These are phyloP conservation scores for Drosophila arawakana DNA, from an alignment of 1,140 invertebrate species.

Conservation along the genomic window DNA sequence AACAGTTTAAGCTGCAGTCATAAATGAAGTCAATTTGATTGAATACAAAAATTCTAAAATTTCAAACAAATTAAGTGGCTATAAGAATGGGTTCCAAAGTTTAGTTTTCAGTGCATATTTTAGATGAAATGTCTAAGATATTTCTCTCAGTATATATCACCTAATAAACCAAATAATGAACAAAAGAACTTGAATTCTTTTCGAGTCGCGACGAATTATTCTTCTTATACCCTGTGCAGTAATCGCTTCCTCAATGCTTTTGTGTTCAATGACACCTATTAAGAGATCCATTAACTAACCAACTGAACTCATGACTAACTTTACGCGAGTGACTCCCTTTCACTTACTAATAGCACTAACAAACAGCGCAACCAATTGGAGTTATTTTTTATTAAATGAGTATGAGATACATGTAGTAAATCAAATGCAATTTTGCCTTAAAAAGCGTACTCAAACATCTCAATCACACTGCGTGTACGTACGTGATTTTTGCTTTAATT, in stretches of 20 bases:
- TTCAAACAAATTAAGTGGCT: too few species aligned
- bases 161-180: neutral
- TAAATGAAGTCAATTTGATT: constrained; percentile 57
- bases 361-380: constrained; percentile 26
- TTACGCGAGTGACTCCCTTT: constrained; percentile 55
- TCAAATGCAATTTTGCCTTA: constrained; percentile 60
- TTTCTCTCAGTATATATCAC: too few species aligned
- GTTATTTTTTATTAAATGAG: neutral
- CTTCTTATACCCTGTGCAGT: constrained; percentile 40
- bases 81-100: too few species aligned
- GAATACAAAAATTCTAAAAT: constrained; percentile 20
- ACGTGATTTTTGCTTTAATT: constrained; percentile 71
- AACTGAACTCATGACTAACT: constrained; percentile 69
- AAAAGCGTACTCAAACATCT: constrained; percentile 58
- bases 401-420: constrained; percentile 17
- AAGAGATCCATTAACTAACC: constrained; percentile 64
- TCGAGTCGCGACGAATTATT: neutral
- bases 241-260: constrained; percentile 53
- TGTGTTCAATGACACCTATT: constrained; percentile 64
- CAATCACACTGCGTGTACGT: constrained; percentile 58
- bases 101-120: too few species aligned
- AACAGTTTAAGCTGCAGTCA: constrained; percentile 51
- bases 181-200: neutral
- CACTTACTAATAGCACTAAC: constrained; percentile 50
- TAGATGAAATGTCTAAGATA: too few species aligned